Percentiles rank a stretch among this genome's conserved stretches.
Evolutionary conservation across 2,888 invertebrate species (phyloP).

Genomic region (Melieria omissa): DNA sequence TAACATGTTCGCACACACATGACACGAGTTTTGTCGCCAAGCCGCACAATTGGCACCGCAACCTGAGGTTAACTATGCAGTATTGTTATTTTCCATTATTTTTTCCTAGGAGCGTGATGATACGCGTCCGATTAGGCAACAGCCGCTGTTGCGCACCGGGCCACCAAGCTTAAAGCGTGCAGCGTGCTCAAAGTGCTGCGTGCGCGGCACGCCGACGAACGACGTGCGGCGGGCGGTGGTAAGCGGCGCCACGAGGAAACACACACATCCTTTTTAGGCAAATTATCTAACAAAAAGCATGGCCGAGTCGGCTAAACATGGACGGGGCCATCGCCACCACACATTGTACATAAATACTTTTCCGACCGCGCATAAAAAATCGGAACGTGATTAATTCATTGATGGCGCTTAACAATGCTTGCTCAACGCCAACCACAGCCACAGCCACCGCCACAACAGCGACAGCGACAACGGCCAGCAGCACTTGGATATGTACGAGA

Average conservation of each 20-base stretch:
- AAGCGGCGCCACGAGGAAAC: constrained; percentile 25
- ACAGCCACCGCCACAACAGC: constrained; percentile 1
- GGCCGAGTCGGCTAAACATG: neutral
- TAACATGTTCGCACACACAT: too few relatives aligned
- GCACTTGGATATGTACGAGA: neutral
- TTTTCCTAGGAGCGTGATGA: constrained; percentile 17
- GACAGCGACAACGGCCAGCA: constrained; percentile 9
- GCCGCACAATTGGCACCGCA: neutral
- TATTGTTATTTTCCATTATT: neutral
- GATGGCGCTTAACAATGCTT: constrained; percentile 23
- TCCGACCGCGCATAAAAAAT: neutral
- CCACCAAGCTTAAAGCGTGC: neutral
- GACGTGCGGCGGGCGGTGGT: constrained; percentile 3
- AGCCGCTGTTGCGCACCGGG: constrained; percentile 15
- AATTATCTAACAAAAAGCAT: constrained; percentile 28
- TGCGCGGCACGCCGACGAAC: constrained; percentile 22
- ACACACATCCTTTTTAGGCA: constrained; percentile 30
- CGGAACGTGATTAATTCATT: constrained; percentile 29
- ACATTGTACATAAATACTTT: too few relatives aligned
- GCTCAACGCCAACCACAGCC: constrained; percentile 7
- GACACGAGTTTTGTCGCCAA: too few relatives aligned
- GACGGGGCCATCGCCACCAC: too few relatives aligned
- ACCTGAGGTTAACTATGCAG: constrained; percentile 31
- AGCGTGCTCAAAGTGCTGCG: constrained; percentile 6
- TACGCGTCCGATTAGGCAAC: constrained; percentile 27